These are phyloP conservation scores for Macquaria australasica DNA, from an alignment of 2,113 vertebrate genomes.

Conservation along the genomic window DNA sequence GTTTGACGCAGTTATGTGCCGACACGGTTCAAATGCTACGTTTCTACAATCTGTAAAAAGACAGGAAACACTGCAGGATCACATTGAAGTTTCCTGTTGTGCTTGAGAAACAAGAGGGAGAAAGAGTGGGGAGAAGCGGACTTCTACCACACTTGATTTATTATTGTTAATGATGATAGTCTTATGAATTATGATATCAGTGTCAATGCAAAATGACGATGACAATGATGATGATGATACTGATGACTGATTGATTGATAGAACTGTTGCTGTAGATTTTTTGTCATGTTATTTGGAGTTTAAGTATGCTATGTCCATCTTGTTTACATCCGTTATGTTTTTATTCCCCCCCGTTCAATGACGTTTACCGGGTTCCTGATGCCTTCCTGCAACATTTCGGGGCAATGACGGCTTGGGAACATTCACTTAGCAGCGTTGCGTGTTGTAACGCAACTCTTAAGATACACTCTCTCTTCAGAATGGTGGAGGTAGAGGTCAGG, in stretches of 20 bases:
- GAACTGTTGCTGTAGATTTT: slow-evolving; percentile 80
- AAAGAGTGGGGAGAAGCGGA: slow-evolving; percentile 64
- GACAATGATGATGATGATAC: slow-evolving; percentile 71
- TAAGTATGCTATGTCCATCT: slow-evolving; percentile 79
- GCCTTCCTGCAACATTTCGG: slow-evolving; percentile 68
- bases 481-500: slow-evolving; percentile 41
- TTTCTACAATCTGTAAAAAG: slow-evolving; percentile 38
- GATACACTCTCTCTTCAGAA: slow-evolving; percentile 54
- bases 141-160: slow-evolving; percentile 77
- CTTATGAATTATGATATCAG: slow-evolving; percentile 78
- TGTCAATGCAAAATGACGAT: slow-evolving; percentile 79
- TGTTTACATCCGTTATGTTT: slow-evolving; percentile 73
- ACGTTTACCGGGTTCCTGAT: slow-evolving; percentile 69
- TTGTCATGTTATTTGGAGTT: slow-evolving; percentile 81
- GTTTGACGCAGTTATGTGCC: slow-evolving; percentile 36
- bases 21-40: neutral
- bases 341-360: slow-evolving; percentile 24
- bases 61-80: slow-evolving; percentile 34
- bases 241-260: slow-evolving; percentile 70
- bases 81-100: slow-evolving; percentile 22
- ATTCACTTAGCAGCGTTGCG: slow-evolving; percentile 58
- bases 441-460: slow-evolving; percentile 74
- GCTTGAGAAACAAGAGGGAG: slow-evolving; percentile 54
- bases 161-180: slow-evolving; percentile 81
- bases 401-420: slow-evolving; percentile 52